Conservation (phyloP, 2,888 invertebrate species). For the Microctonus brassicae region DNA sequence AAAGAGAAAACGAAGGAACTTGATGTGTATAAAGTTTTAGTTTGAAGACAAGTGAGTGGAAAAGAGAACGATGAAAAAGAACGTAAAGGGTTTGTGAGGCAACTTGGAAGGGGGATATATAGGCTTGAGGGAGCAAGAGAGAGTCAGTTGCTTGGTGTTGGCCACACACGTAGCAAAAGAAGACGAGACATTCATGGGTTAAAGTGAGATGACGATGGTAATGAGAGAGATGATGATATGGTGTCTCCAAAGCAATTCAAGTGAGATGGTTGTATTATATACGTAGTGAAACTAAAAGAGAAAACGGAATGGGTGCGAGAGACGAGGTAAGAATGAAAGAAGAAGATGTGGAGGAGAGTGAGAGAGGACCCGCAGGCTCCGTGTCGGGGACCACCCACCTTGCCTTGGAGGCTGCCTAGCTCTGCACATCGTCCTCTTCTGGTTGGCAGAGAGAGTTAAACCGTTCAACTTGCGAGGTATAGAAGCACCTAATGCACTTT, state of each 20-base stretch:
- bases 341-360: neutral
- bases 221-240: conserved; percentile 21
- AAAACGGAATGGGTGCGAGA: conserved; percentile 17
- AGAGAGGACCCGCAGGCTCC: conserved; percentile 44
- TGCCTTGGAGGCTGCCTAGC: conserved; percentile 41
- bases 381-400: conserved; percentile 47
- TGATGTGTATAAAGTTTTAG: neutral
- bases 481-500: neutral
- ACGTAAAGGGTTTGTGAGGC: conserved; percentile 4
- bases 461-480: conserved; percentile 19
- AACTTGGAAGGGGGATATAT: too few relatives aligned
- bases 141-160: conserved; percentile 46
- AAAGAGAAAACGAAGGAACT: conserved; percentile 20
- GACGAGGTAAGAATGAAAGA: neutral
- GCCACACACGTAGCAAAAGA: conserved; percentile 48
- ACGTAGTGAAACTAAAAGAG: neutral
- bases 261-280: conserved; percentile 15
- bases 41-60: conserved; percentile 18
- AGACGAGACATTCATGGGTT: conserved; percentile 34
- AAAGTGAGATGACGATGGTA: conserved; percentile 30
- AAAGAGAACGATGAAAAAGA: conserved; percentile 31
- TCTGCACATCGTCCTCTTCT: conserved; percentile 30
- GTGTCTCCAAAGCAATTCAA: neutral
- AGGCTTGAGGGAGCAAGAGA: conserved; percentile 29
- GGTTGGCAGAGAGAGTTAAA: conserved; percentile 15